These are phyloP conservation scores for Halichondria panicea DNA, from an alignment of 37 sponge, comb jelly and placozoan species.

Conservation along the genomic window DNA sequence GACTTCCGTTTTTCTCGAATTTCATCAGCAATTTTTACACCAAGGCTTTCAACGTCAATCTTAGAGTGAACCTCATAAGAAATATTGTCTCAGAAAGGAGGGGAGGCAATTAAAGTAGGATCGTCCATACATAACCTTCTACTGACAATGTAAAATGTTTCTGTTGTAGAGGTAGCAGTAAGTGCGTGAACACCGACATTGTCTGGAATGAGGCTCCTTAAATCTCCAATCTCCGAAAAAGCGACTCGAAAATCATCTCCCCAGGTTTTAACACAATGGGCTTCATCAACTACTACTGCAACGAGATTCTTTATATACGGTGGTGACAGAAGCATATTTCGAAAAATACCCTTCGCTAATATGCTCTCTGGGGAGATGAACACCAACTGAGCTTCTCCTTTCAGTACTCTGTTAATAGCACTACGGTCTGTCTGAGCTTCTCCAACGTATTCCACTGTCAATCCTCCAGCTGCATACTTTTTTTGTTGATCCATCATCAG, in stretches of 20 bases:
- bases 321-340: constrained; percentile 17
- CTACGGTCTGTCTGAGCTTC: too few relatives aligned
- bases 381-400: too few relatives aligned
- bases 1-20: neutral
- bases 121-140: constrained; percentile 6
- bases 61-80: constrained; percentile 13
- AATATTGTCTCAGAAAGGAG: constrained; percentile 35
- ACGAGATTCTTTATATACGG: constrained; percentile 9
- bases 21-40: neutral
- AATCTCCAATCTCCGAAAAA: constrained; percentile 27
- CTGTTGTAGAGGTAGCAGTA: constrained; percentile 49
- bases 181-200: constrained; percentile 21
- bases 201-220: constrained; percentile 40
- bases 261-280: constrained; percentile 63
- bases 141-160: constrained; percentile 17
- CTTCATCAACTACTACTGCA: constrained; percentile 49
- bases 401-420: too few relatives aligned
- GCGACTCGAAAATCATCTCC: constrained; percentile 44
- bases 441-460: too few relatives aligned
- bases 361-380: too few relatives aligned
- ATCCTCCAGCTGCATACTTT: too few relatives aligned
- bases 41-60: neutral
- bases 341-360: too few relatives aligned
- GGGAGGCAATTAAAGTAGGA: constrained; percentile 14
- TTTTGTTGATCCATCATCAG: too few relatives aligned